Conservation (phyloP, 2,888 invertebrate genomes). For the Nematopogon swammerdamellus region DNA sequence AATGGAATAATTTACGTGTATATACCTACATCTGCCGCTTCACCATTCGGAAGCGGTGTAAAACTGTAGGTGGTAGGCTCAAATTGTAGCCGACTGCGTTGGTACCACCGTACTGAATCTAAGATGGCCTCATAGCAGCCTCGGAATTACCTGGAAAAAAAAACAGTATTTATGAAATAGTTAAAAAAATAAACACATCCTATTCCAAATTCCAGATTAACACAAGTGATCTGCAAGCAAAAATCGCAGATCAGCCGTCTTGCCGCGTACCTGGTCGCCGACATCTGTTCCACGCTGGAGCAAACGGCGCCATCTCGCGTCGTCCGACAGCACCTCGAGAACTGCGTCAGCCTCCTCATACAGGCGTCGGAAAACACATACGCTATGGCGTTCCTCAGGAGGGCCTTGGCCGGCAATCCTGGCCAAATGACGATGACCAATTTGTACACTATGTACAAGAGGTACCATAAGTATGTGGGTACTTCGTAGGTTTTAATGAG, state of each 20-base stretch:
- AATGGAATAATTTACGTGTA: no score
- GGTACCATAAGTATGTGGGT: slow-evolving; percentile 48
- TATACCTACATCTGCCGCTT: no score
- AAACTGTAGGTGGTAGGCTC: no score
- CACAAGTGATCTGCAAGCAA: slow-evolving; percentile 39
- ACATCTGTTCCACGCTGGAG: slow-evolving; percentile 34
- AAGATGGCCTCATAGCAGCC: no score
- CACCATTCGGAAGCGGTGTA: no score
- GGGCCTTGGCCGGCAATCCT: slow-evolving; percentile 30
- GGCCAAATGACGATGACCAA: slow-evolving; percentile 41
- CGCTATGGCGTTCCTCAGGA: slow-evolving; percentile 36
- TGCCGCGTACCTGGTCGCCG: slow-evolving; percentile 39
- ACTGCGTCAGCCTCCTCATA: slow-evolving; percentile 32
- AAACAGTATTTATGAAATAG: no score
- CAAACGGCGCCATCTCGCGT: slow-evolving; percentile 26
- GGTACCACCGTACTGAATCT: no score
- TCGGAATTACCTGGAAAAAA: no score
- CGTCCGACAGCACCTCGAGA: slow-evolving; percentile 39
- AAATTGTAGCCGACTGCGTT: no score
- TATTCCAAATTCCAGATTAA: slow-evolving; percentile 35
- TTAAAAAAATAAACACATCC: no score
- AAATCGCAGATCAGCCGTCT: slow-evolving; percentile 41
- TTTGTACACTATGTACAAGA: slow-evolving; percentile 39
- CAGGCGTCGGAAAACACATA: slow-evolving; percentile 33
- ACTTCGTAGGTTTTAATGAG: slow-evolving; percentile 15